Evolutionary conservation across 2,113 vertebrate species (phyloP).

Genomic region (Panurus biarmicus): DNA sequence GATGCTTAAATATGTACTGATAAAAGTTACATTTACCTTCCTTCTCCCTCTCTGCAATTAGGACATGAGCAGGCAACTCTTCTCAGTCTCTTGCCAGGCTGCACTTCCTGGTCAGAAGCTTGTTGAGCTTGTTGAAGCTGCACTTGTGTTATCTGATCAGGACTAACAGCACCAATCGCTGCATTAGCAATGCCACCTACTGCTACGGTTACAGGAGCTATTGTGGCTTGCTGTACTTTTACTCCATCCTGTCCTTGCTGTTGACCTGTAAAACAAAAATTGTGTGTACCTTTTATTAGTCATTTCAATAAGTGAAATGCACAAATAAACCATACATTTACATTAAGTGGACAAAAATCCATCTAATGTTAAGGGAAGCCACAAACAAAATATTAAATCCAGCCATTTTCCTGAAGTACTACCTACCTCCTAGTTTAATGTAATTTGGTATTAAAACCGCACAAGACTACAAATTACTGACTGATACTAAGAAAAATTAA

Average conservation of each 20-base stretch:
- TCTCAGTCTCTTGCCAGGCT: conserved; percentile 90
- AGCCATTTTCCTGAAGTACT: neutral
- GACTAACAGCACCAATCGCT: conserved; percentile 87
- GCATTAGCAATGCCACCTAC: conserved; percentile 88
- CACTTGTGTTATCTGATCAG: conserved; percentile 91
- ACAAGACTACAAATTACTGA: neutral
- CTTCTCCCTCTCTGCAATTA: conserved; percentile 97
- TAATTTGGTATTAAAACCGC: neutral
- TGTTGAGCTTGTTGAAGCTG: conserved; percentile 86
- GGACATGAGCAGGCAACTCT: conserved; percentile 97
- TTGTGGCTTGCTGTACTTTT: conserved; percentile 88
- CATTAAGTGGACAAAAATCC: neutral
- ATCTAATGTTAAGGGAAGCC: neutral
- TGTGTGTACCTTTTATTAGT: neutral
- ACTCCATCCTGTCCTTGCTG: conserved; percentile 90
- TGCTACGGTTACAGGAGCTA: conserved; percentile 89
- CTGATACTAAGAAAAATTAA: neutral
- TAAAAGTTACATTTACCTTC: conserved; percentile 76
- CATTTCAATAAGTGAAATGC: neutral
- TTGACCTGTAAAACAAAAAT: conserved; percentile 79
- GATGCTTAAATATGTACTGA: neutral
- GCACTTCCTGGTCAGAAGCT: conserved; percentile 89
- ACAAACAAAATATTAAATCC: neutral
- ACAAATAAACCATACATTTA: neutral
- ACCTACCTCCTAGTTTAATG: neutral